Evolutionary conservation across 2,797 vertebrate genomes (phyloP), one percentile per base, ranked within the genome.

Genomic region (Anomalospiza imberbis): DNA sequence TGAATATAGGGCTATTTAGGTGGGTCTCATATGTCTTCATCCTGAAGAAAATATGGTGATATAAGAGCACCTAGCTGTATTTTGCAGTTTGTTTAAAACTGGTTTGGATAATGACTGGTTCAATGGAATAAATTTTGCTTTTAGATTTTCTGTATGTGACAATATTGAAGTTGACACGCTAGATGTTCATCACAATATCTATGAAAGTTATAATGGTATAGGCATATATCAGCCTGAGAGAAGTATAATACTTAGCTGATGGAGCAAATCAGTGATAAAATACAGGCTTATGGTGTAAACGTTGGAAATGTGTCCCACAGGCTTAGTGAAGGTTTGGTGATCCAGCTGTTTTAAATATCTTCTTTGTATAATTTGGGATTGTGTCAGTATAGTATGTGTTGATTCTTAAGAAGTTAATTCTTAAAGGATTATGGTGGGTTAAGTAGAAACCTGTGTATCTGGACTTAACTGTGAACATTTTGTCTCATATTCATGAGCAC

Each of bases 271-370:
- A 63, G 8, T n/a, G 29, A 24, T 16, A n/a, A 63, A 63, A 17
- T 29, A 38, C n/a, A n/a, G 48, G 8, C 12, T 45, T 45, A 15
- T 12, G 9, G 10, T 71, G 6, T 2, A 62, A 38, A 20, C 29
- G 13, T 17, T 55, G 29, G 20, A 34, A 40, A 48, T 55, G 12
- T 72, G 24, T n/a, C 12, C 1, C 15, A 29, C 10, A 34, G 16
- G 6, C 29, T 55, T 55, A 55, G 3, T 0, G 0, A 25, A 55
- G 4, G 0, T 55, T 63, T 25, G 50, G 31, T 34, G 34, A 20
- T 17, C 20, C 31, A 17, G 7, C 29, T 29, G 5, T 73, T 83
- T 40, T 29, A 48, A 48, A 25, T 16, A 34, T 36, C 28, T 18
- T 61, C 38, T 53, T 63, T 38, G 38, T 38, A 38, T 38, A 29